Conservation (phyloP, 2,888 invertebrate species). For the Leptodirus hochenwartii region DNA sequence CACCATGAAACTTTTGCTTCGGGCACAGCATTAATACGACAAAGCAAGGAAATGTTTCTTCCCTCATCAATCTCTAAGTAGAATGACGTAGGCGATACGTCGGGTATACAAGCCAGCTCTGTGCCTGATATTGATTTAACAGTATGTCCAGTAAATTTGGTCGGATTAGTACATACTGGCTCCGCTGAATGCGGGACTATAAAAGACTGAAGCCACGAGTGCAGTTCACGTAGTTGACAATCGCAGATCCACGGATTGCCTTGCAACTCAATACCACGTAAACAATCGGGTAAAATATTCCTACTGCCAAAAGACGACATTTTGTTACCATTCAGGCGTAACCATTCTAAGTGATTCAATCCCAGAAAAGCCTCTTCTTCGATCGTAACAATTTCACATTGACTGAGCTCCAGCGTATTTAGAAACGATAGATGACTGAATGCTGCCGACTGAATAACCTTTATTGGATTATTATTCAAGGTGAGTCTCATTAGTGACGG, state of each 20-base stretch:
- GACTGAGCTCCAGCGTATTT: conserved; percentile 62
- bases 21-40: conserved; percentile 64
- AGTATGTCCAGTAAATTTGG: conserved; percentile 42
- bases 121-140: conserved; percentile 47
- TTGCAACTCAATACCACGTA: conserved; percentile 65
- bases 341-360: conserved; percentile 64
- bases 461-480: conserved; percentile 67
- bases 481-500: conserved; percentile 68
- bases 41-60: conserved; percentile 62
- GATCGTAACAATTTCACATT: conserved; percentile 59
- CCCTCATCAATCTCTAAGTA: conserved; percentile 64
- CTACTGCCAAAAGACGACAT: conserved; percentile 52
- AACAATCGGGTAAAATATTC: conserved; percentile 52
- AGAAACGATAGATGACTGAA: conserved; percentile 59
- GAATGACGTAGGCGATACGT: conserved; percentile 55
- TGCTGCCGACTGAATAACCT: conserved; percentile 46
- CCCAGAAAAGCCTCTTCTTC: conserved; percentile 69
- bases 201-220: conserved; percentile 58
- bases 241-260: conserved; percentile 83
- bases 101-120: conserved; percentile 69
- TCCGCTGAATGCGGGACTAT: conserved; percentile 63
- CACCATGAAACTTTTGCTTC: conserved; percentile 70
- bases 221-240: conserved; percentile 59
- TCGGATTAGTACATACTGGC: conserved; percentile 56
- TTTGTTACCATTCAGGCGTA: conserved; percentile 66